Base-by-base conservation (phyloP, 2,888 invertebrate genomes). In the Ectobius pallidus region DNA sequence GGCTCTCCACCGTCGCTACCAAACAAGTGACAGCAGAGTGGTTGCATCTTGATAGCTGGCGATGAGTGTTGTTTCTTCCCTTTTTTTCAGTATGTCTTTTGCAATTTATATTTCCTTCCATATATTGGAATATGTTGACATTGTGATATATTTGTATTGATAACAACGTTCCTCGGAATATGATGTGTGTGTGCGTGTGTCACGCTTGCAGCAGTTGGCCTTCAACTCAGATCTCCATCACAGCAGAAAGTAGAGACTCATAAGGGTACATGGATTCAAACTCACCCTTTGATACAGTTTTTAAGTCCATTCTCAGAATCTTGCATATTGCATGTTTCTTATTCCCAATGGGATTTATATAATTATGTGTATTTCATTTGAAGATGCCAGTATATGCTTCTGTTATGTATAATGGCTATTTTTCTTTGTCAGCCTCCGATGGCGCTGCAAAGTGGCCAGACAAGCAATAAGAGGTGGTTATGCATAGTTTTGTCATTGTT, bases 91-190 rank as follows among this genome's bases (percentile, higher is more conserved):
- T 30, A 30, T 2, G 6, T 1, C 4, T 16, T 6, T 16, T 22
- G 1, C 0, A n/a, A n/a, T 27, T 44, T 65, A 27, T 16, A 25
- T 65, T 44, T 3, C 25, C 46, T 65, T 65, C 46, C 44, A 42
- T 65, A 44, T 65, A 30, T 27, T 65, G 46, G 44, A 46, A 42
- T 65, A 65, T 65, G 42, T 65, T 42, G 46, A 65, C 46, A 46
- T 44, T 65, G 65, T 65, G 65, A 65, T 65, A 65, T 65, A 65
- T 65, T 44, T 65, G 44, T 65, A 25, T 27, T 65, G 44, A 44
- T 65, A 30, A 65, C 18, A 27, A 46, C 46, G 65, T 65, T 65
- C 46, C 44, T n/a, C n/a, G n/a, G n/a, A n/a, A n/a, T n/a, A n/a
- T n/a, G n/a, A n/a, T n/a, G n/a, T 65, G 30, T 30, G 30, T n/a